A percentile compares a stretch with the other conserved stretches of the same genome.
phyloP scores from a whole-genome alignment of 1,140 invertebrate species.

The Neodiprion pinetum region DNA sequence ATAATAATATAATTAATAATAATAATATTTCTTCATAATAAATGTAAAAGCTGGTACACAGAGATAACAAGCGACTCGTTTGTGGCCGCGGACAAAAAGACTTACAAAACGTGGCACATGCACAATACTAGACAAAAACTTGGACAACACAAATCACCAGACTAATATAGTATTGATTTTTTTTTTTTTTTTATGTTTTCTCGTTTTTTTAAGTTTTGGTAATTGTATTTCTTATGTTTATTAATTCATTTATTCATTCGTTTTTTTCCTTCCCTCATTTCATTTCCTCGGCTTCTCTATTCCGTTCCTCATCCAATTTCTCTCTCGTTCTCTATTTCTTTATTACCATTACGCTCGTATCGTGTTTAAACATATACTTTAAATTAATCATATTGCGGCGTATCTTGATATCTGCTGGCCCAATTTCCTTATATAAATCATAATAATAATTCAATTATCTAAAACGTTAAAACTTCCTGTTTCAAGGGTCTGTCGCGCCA shows the following conservation, averaged over 20 bases:
- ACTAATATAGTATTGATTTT: constrained; percentile 43
- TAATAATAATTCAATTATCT: constrained; percentile 57
- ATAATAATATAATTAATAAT: constrained; percentile 10
- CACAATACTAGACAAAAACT: constrained; percentile 60
- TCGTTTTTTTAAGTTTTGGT: not conserved
- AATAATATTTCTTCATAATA: constrained; percentile 49
- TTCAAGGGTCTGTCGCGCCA: constrained; percentile 42
- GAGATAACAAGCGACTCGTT: constrained; percentile 52
- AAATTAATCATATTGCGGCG: not conserved
- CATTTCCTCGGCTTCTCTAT: not conserved
- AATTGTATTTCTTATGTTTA: too few relatives aligned
- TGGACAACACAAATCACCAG: constrained; percentile 57
- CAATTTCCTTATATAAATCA: constrained; percentile 40
- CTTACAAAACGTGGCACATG: constrained; percentile 59
- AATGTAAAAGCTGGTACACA: constrained; percentile 57
- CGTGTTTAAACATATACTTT: not conserved
- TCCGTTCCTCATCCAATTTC: not conserved
- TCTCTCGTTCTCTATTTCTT: not conserved
- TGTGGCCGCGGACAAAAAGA: constrained; percentile 53
- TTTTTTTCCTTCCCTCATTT: constrained; percentile 16
- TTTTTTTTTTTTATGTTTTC: constrained; percentile 23
- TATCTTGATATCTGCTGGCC: constrained; percentile 5
- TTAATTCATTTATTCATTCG: constrained; percentile 25
- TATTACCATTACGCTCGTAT: not conserved
- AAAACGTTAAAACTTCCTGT: constrained; percentile 56